Conservation (phyloP, 2,113 vertebrate genomes). For the Labrus mixtus region DNA sequence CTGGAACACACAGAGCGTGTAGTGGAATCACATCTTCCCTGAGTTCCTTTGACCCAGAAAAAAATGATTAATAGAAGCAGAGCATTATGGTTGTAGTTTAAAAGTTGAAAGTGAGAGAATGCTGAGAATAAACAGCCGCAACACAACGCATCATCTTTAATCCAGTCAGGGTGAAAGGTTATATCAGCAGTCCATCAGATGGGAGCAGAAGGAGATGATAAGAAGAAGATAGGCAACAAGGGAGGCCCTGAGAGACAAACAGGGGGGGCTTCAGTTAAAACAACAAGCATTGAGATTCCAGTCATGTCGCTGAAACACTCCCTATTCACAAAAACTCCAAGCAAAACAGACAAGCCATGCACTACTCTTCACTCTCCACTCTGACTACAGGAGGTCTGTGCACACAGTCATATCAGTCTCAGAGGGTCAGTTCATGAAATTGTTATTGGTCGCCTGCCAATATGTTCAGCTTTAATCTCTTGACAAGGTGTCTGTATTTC, state of each 20-base stretch:
- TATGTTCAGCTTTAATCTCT: slow-evolving; percentile 11
- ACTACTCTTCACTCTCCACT: slow-evolving; percentile 1
- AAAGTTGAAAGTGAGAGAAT: slow-evolving; percentile 8
- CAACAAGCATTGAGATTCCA: slow-evolving; percentile 74
- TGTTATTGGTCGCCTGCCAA: slow-evolving; percentile 6
- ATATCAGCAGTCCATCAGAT: slow-evolving; percentile 26
- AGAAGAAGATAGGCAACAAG: slow-evolving; percentile 23
- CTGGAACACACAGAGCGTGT: not conserved
- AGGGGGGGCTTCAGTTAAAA: slow-evolving; percentile 37
- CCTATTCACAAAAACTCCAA: slow-evolving; percentile 3
- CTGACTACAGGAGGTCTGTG: slow-evolving; percentile 6
- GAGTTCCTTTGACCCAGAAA: slow-evolving; percentile 10
- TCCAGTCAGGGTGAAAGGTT: slow-evolving; percentile 37
- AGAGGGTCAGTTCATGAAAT: not conserved
- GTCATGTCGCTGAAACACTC: slow-evolving; percentile 49
- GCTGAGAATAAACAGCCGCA: slow-evolving; percentile 46
- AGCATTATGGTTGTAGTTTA: slow-evolving; percentile 4
- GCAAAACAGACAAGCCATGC: not conserved
- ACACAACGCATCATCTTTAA: slow-evolving; percentile 41
- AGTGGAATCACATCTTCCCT: slow-evolving; percentile 31
- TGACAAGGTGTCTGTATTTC: slow-evolving; percentile 24
- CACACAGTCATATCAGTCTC: not conserved
- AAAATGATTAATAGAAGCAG: slow-evolving; percentile 24
- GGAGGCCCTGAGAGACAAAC: slow-evolving; percentile 47
- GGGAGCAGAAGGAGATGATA: slow-evolving; percentile 29